Evolutionary conservation across 2,888 invertebrate species (phyloP), one percentile per base, ranked within the genome.

Genomic region (Drosophila picticornis): DNA sequence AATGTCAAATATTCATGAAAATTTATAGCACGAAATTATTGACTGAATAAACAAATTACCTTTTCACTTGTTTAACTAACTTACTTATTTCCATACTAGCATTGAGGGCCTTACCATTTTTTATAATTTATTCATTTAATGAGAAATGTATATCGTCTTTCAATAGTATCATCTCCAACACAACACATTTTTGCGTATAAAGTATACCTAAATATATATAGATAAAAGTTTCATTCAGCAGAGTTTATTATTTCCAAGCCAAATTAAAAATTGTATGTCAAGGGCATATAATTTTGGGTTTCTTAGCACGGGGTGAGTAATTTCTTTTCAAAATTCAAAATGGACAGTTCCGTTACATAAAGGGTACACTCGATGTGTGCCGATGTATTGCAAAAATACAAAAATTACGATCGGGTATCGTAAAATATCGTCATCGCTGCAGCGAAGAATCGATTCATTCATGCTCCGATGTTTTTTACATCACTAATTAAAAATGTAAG

Each of bases 401-500:
- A n/a, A 4, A 22, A 57, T 69, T 25, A 16, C 43, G 57, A 36
- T 22, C 4, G 5, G 19, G 0, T 51, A 43, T 70, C 36, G 50
- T 16, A 40, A n/a, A 36, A 36, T 29, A 69, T 57, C 36, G 43
- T 10, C 25, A 69, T 57, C 27, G 43, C 11, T 27, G 29, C 34
- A 43, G 19, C 4, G 2, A 11, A 6, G 6, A 46, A 61, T 40
- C 61, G 61, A 53, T 61, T 36, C n/a, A 43, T 27, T n/a, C 10
- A 38, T 22, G 25, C 3, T 31, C 31, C 52, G 71, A 70, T 70
- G 69, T 70, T 69, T 69, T 50, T 56, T 56, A 68, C 70, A 68
- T 61, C 67, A 55, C 72, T 65, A 61, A 67, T 48, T 68, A 79
- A 80, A 85, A 73, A 73, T 80, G 81, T 73, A 80, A 86, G 83